Evolutionary conservation across 2,797 vertebrate species (phyloP), one percentile per base, ranked within the genome.

Genomic region (Phylloscopus collybita): DNA sequence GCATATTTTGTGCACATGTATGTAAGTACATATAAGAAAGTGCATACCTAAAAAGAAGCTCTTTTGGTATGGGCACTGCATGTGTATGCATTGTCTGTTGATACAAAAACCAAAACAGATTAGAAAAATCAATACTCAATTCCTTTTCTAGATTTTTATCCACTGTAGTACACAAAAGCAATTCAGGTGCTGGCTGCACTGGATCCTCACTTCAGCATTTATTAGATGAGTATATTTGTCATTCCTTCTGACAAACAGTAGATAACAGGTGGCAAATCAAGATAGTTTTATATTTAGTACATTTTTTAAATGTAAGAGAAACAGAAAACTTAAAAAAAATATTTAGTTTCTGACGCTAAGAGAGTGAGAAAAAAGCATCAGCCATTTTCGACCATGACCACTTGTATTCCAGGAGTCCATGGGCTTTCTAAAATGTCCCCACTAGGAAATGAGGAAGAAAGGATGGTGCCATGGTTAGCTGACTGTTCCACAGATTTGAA

Each of bases 91-190:
- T 70, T 90, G 82, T 83, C 93, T 95, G 78, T 90, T 88, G 79
- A 90, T 73, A 94, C 27, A 95, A 94, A 94, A 97, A 76, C 78
- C 78, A 95, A 97, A 98, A 93, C 26, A 93, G 49, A 88, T 95
- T 70, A 96, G 67, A 54, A 97, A 97, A 97, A 97, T 97, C 97
- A 97, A 97, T 97, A 98, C 69, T 69, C 90, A 95, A 96, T 96
- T 97, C 73, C 93, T 96, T 97, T 95, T 95, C 86, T 76, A 96
- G 94, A 94, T 95, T 95, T 97, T 94, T 95, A 97, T 94, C 92
- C 91, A 95, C 30, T 79, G 36, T 23, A 83, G 73, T 84, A 85
- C 59, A 97, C 72, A 97, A 96, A 97, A 86, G 82, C 93, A 97
- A 97, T 98, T 91, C 96, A 80, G 49, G 73, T 61, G 59, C 80